These are phyloP conservation scores for Stegastes partitus DNA, from an alignment of 2,113 vertebrate genomes.

Conservation along the genomic window DNA sequence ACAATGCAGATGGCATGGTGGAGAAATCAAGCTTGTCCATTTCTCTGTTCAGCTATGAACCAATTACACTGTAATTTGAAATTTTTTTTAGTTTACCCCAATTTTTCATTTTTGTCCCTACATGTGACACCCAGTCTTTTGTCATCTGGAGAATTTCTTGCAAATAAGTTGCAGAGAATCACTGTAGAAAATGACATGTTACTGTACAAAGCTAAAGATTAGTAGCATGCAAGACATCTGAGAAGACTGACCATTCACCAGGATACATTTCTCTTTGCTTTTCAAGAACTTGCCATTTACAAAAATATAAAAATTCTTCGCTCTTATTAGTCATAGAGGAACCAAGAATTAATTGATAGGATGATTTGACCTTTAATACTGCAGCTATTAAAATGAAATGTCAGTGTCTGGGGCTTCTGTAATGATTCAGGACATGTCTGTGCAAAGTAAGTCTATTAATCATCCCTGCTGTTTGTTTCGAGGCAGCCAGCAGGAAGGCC, in stretches of 20 bases:
- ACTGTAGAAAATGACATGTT: background rate
- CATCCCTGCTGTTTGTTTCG: slow-evolving; percentile 36
- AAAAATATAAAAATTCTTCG: slow-evolving; percentile 8
- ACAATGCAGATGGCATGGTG: too few species aligned
- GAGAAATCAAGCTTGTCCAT: too few species aligned
- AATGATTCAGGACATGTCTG: slow-evolving; percentile 57
- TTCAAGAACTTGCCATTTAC: slow-evolving; percentile 30
- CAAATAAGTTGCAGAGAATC: background rate
- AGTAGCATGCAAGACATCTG: background rate
- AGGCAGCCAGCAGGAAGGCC: background rate
- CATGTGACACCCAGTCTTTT: slow-evolving; percentile 1
- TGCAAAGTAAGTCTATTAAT: slow-evolving; percentile 64
- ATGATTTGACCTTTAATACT: slow-evolving; percentile 64
- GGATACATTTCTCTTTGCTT: slow-evolving; percentile 20
- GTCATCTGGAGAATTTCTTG: background rate
- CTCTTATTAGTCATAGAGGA: slow-evolving; percentile 17
- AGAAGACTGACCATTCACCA: slow-evolving; percentile 5
- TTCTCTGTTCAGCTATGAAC: too few species aligned
- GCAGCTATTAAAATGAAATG: slow-evolving; percentile 68
- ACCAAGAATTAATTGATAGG: slow-evolving; percentile 53
- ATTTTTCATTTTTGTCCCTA: slow-evolving; percentile 9
- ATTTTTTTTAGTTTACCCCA: background rate
- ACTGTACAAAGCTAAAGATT: background rate
- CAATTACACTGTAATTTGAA: too few species aligned
- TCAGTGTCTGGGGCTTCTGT: slow-evolving; percentile 45